Evolutionary conservation across 2,888 invertebrate genomes (phyloP).

Genomic region (Trilocha varians): DNA sequence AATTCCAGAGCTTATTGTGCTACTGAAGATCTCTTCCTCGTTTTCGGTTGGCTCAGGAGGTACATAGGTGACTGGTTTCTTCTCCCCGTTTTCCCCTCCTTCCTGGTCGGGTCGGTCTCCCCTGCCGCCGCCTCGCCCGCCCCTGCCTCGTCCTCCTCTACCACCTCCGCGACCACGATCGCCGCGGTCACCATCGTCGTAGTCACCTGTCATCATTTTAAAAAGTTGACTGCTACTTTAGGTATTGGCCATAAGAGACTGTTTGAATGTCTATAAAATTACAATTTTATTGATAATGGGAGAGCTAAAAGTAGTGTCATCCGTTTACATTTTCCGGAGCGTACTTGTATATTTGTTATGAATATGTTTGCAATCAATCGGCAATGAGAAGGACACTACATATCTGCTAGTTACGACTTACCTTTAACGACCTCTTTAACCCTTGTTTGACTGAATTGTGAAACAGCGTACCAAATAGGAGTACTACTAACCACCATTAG

Average conservation of each 20-base stretch:
- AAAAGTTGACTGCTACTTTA: too few species aligned
- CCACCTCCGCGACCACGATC: conserved; percentile 29
- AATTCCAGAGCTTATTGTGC: conserved; percentile 84
- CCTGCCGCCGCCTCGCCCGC: conserved; percentile 21
- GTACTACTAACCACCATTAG: conserved; percentile 26
- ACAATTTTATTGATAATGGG: too few species aligned
- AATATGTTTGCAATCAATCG: too few species aligned
- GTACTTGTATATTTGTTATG: too few species aligned
- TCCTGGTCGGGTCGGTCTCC: conserved; percentile 29
- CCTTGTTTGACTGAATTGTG: too few species aligned
- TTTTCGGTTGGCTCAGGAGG: conserved; percentile 83
- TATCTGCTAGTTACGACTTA: too few species aligned
- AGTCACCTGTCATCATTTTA: conserved; percentile 11
- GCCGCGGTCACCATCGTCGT: conserved; percentile 31
- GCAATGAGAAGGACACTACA: too few species aligned
- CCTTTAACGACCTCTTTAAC: too few species aligned
- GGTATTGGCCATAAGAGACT: too few species aligned
- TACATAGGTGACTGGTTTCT: conserved; percentile 71
- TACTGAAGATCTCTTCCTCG: conserved; percentile 79
- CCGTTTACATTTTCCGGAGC: too few species aligned
- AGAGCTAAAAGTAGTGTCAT: too few species aligned
- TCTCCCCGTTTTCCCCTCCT: conserved; percentile 48
- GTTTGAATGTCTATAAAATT: too few species aligned
- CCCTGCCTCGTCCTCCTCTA: conserved; percentile 19
- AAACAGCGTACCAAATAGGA: background rate